phyloP scores from a whole-genome alignment of 2,888 invertebrate species.

The Euclidia mi region DNA sequence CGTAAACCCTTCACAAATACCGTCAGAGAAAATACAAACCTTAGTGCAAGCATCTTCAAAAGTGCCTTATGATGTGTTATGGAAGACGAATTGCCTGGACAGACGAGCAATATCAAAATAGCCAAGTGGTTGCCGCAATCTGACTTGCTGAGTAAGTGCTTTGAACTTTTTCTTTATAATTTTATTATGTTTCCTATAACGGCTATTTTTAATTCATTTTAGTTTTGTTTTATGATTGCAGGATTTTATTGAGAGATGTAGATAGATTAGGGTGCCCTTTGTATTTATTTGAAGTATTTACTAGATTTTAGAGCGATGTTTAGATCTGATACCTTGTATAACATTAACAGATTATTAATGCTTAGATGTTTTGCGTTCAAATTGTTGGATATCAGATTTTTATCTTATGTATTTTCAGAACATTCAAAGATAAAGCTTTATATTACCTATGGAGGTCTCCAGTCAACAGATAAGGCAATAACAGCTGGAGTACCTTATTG shows the following conservation, averaged over 20 bases:
- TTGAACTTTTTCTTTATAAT: no score
- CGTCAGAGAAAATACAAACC: slow-evolving; percentile 43
- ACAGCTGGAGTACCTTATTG: slow-evolving; percentile 74
- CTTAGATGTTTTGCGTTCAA: no score
- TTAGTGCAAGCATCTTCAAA: slow-evolving; percentile 50
- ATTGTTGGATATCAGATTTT: no score
- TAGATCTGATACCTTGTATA: no score
- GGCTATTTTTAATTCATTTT: no score
- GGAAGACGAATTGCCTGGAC: slow-evolving; percentile 61
- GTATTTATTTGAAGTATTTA: no score
- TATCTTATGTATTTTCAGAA: slow-evolving; percentile 39
- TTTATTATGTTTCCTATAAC: no score
- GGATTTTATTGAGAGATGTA: no score
- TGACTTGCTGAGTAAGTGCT: slow-evolving; percentile 31
- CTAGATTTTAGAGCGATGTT: no score
- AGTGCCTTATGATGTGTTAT: slow-evolving; percentile 60
- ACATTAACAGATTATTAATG: no score
- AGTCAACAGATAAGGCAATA: slow-evolving; percentile 78
- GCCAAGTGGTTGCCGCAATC: slow-evolving; percentile 66
- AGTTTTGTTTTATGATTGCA: no score
- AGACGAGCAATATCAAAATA: slow-evolving; percentile 42
- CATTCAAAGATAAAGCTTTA: slow-evolving; percentile 82
- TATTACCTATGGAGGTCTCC: slow-evolving; percentile 80
- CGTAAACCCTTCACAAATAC: slow-evolving; percentile 49
- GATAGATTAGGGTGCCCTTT: no score